Conservation (phyloP, 2,113 vertebrate species). For the Eublepharis macularius region DNA sequence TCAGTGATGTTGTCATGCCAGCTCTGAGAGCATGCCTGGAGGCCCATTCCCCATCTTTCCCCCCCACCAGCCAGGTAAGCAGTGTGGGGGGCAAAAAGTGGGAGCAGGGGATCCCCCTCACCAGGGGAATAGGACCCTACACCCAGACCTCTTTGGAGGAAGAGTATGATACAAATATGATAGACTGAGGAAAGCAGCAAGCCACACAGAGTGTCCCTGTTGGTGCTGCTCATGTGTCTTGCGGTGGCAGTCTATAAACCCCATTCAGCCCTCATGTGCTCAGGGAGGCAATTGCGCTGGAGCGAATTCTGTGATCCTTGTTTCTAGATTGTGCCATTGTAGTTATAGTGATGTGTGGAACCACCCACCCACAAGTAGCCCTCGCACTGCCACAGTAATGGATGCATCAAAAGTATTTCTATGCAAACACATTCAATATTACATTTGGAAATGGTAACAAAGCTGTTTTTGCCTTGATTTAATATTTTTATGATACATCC, state of each 20-base stretch:
- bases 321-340: neutral
- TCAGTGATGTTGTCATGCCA: too few species aligned
- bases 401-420: neutral
- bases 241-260: too few species aligned
- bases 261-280: neutral
- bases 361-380: neutral
- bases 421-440: neutral
- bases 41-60: too few species aligned
- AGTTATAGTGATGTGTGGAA: neutral
- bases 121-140: neutral
- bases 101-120: too few species aligned
- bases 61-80: too few species aligned
- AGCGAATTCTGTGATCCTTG: too few species aligned
- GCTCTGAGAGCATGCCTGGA: too few species aligned
- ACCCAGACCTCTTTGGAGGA: neutral
- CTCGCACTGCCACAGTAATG: neutral
- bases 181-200: neutral
- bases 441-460: neutral
- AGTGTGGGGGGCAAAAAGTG: too few species aligned
- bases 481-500: neutral
- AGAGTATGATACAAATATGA: too few species aligned
- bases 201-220: neutral
- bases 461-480: neutral
- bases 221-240: neutral
- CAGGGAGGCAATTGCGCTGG: too few species aligned